Evolutionary conservation across 2,888 invertebrate genomes (phyloP).

Genomic region (Hirtodrosophila histrioides): DNA sequence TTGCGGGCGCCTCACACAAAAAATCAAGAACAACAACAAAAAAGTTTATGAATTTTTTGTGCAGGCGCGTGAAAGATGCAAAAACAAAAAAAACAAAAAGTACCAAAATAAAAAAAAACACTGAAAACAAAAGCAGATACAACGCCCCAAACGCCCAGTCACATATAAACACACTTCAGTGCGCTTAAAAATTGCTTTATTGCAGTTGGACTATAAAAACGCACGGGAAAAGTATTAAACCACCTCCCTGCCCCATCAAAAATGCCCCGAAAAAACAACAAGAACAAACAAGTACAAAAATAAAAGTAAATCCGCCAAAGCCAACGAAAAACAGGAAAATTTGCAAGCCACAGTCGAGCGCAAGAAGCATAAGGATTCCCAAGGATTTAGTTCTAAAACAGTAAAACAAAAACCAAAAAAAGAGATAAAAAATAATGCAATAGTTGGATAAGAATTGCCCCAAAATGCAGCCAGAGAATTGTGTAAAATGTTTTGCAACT

Average conservation of each 20-base stretch:
- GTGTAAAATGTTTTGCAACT: slow-evolving; percentile 58
- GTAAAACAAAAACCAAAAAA: slow-evolving; percentile 26
- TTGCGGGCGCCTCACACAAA: slow-evolving; percentile 54
- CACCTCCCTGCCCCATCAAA: slow-evolving; percentile 9
- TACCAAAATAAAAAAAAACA: slow-evolving; percentile 4
- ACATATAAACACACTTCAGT: slow-evolving; percentile 79
- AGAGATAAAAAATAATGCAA: slow-evolving; percentile 26
- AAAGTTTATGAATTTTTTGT: slow-evolving; percentile 79
- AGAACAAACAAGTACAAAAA: slow-evolving; percentile 22
- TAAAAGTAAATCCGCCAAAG: slow-evolving; percentile 49
- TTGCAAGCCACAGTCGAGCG: slow-evolving; percentile 71
- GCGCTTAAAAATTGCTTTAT: slow-evolving; percentile 80
- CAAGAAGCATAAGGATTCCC: slow-evolving; percentile 70
- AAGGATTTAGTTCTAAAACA: slow-evolving; percentile 63
- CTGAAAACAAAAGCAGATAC: slow-evolving; percentile 68
- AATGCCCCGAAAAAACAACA: slow-evolving; percentile 4
- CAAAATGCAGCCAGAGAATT: slow-evolving; percentile 42
- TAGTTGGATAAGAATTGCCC: slow-evolving; percentile 51
- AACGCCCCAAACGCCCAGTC: slow-evolving; percentile 63
- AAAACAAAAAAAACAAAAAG: slow-evolving; percentile 41
- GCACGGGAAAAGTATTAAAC: slow-evolving; percentile 69
- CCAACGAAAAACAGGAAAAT: slow-evolving; percentile 69
- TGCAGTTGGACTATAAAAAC: slow-evolving; percentile 80
- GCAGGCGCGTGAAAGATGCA: slow-evolving; percentile 81
- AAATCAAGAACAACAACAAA: slow-evolving; percentile 40